These are phyloP conservation scores for Piaya cayana DNA, from an alignment of 2,113 vertebrate species.

Conservation along the genomic window DNA sequence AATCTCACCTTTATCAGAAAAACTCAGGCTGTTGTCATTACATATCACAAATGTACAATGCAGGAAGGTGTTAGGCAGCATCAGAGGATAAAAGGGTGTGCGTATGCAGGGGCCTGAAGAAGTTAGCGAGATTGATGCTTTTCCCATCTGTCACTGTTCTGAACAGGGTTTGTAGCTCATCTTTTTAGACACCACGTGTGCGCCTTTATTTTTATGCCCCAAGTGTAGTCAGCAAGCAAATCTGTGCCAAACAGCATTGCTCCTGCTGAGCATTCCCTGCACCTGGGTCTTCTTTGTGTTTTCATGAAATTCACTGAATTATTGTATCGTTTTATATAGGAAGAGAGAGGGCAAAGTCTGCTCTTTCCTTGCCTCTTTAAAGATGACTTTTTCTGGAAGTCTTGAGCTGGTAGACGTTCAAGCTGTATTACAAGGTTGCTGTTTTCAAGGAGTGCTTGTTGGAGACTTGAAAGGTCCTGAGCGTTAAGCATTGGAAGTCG, in stretches of 20 bases:
- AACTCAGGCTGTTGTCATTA: accelerated
- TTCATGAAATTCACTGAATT: background rate
- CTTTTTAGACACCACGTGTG: background rate
- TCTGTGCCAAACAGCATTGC: background rate
- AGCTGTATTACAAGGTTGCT: background rate
- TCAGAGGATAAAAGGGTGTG: background rate
- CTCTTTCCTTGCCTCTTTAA: background rate
- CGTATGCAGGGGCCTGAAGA: background rate
- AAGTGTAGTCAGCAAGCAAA: background rate
- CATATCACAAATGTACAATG: background rate
- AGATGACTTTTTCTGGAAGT: background rate
- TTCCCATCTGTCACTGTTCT: background rate
- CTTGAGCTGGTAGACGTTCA: background rate
- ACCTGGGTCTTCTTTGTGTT: background rate
- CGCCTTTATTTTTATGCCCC: background rate
- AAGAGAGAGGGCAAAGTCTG: background rate
- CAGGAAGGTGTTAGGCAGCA: background rate
- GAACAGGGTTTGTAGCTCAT: background rate
- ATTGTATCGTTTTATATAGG: background rate
- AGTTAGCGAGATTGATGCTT: background rate
- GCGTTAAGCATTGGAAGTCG: background rate
- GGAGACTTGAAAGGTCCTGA: background rate
- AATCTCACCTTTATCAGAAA: background rate
- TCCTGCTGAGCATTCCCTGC: background rate
- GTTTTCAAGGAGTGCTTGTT: background rate